Base-by-base conservation (phyloP, 2,113 vertebrate species). In the Lota lota region DNA sequence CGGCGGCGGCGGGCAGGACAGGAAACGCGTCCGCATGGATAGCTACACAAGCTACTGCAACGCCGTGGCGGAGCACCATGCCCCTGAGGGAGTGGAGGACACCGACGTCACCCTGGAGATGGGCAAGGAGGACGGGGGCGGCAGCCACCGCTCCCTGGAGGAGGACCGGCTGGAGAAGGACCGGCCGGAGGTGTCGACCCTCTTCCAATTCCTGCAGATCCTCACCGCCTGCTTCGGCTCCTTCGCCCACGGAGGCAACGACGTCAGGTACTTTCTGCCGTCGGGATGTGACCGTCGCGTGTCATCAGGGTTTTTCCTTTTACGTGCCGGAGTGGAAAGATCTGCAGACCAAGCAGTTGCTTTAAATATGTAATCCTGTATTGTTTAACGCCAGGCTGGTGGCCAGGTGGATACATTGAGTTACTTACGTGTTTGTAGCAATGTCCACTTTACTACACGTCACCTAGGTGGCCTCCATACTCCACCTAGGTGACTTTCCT, bases 21-120 rank as follows among this genome's bases (percentile, higher is more conserved):
- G 91, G 82, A 97, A 95, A 85, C 91, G 97, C 0, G 74, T 95
- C 15, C 95, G 97, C 5, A 98, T 98, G 94, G 97, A 99, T 86
- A 99, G 97, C 83, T 99, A 99, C 80, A 99, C 95, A 10, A 99
- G 97, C 82, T 99, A 99, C 87, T 99, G 97, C 87, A 99, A 99
- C 0, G 96, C 97, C 0, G 94, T 99, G 84, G 96, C 97, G 0
- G 97, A 98, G 4, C 79, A 91, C 22, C 93, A 90, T 10, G 85
- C 91, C 0, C 85, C 91, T 0, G 86, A 91, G 3, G 79, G 83
- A 0, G 79, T 92, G 0, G 86, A 67, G 3, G 93, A 93, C 0
- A 75, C 83, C 1, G 94, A 94, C 1, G 83, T 93, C 78, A 87
- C 81, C 1, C 68, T 91, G 0, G 93, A 95, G 79, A 76, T 93